Conservation (phyloP, 2,113 vertebrate species). For the Nothocercus nigrocapillus region DNA sequence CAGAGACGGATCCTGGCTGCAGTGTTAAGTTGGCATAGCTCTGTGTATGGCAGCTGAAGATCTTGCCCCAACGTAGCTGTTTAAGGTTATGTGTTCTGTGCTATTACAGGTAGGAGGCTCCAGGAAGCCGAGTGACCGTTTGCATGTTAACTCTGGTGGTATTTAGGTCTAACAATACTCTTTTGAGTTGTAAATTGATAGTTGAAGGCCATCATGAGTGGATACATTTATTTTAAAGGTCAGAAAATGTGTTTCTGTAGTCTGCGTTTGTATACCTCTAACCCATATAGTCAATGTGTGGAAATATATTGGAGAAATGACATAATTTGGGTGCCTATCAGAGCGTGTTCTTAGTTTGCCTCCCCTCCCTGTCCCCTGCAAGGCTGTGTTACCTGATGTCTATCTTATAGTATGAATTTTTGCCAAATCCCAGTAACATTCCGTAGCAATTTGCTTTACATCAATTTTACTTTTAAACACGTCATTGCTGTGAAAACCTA, state of each 20-base stretch:
- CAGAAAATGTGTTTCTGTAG: background rate
- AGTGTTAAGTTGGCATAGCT: background rate
- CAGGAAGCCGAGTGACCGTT: background rate
- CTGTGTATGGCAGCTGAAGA: background rate
- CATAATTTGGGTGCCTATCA: background rate
- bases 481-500: background rate
- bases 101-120: background rate
- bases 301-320: background rate
- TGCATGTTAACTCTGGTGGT: background rate
- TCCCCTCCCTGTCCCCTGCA: no score
- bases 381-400: no score
- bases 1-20: background rate
- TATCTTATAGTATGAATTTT: background rate
- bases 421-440: background rate
- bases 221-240: background rate
- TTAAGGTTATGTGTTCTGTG: background rate
- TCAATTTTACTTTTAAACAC: background rate
- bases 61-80: background rate
- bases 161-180: background rate
- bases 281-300: background rate
- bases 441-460: background rate
- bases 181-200: background rate
- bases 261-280: background rate
- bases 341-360: background rate
- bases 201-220: background rate